phyloP scores from a whole-genome alignment of 2,888 invertebrate species.

The Metacarcinus magister region DNA sequence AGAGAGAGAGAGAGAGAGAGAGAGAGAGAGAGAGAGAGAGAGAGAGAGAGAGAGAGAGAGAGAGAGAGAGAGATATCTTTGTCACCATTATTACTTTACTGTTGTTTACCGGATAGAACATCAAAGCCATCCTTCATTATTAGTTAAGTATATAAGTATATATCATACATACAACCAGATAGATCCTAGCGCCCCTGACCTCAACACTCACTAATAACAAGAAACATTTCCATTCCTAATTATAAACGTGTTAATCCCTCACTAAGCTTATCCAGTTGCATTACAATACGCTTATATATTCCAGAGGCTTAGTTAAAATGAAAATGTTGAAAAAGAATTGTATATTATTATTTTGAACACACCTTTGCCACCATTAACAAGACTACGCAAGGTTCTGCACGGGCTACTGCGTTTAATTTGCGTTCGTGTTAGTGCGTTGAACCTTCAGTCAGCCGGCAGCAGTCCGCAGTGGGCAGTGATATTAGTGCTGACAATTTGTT shows the following conservation, averaged over 20 bases:
- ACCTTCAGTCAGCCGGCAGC: not conserved
- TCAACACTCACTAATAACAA: not conserved
- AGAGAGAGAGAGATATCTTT: not conserved
- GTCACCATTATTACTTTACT: not conserved
- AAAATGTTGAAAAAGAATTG: not conserved
- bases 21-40: conserved; percentile 50
- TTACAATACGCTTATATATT: not conserved
- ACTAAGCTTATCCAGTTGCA: too few species aligned
- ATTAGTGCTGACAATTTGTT: conserved; percentile 54
- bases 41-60: not conserved
- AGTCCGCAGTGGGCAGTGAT: conserved; percentile 30
- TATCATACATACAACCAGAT: not conserved
- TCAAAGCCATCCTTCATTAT: not conserved
- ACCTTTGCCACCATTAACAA: not conserved
- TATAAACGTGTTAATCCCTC: not conserved
- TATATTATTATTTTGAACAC: not conserved
- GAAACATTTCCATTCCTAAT: not conserved
- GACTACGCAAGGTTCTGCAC: not conserved
- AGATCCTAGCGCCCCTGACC: not conserved
- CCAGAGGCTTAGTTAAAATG: not conserved
- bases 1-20: conserved; percentile 63
- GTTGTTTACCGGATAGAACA: not conserved
- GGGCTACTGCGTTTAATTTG: not conserved
- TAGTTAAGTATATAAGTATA: not conserved
- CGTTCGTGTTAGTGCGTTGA: not conserved